phyloP scores from a whole-genome alignment of 2,888 invertebrate genomes.

The Cheilosia impressa region DNA sequence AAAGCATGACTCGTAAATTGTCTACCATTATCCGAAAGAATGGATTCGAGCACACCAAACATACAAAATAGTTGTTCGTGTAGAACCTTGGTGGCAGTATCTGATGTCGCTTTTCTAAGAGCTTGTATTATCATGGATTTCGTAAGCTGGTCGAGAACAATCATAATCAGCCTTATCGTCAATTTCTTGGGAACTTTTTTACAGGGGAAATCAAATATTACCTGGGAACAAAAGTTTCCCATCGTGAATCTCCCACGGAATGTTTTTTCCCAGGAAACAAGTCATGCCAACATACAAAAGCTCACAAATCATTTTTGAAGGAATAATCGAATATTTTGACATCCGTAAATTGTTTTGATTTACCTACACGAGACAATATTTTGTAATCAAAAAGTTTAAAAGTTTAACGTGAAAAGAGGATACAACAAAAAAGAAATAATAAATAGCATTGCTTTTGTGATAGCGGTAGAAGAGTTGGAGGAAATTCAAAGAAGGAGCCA shows the following conservation, averaged over 20 bases:
- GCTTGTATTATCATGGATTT: too few species aligned
- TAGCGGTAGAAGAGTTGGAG: neutral
- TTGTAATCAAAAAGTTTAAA: neutral
- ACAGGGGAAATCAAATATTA: neutral
- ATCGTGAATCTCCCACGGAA: slow-evolving; percentile 1
- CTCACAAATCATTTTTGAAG: too few species aligned
- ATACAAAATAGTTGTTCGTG: too few species aligned
- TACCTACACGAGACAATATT: neutral
- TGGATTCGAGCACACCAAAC: too few species aligned
- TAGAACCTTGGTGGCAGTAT: too few species aligned
- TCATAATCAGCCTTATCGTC: neutral
- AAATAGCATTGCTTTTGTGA: slow-evolving; percentile 1
- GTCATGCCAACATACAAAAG: neutral
- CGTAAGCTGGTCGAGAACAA: too few species aligned
- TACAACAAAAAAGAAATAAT: neutral
- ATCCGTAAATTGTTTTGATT: neutral
- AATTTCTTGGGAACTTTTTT: slow-evolving; percentile 11
- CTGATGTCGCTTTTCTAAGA: too few species aligned
- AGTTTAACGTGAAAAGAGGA: neutral
- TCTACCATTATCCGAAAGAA: too few species aligned
- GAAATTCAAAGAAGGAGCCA: too few species aligned
- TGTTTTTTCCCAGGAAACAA: slow-evolving; percentile 1
- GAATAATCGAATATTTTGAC: neutral
- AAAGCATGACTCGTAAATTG: too few species aligned
- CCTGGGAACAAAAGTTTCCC: slow-evolving; percentile 10